phyloP scores from a whole-genome alignment of 2,797 vertebrate species.

The Pipistrellus pipistrellus region DNA sequence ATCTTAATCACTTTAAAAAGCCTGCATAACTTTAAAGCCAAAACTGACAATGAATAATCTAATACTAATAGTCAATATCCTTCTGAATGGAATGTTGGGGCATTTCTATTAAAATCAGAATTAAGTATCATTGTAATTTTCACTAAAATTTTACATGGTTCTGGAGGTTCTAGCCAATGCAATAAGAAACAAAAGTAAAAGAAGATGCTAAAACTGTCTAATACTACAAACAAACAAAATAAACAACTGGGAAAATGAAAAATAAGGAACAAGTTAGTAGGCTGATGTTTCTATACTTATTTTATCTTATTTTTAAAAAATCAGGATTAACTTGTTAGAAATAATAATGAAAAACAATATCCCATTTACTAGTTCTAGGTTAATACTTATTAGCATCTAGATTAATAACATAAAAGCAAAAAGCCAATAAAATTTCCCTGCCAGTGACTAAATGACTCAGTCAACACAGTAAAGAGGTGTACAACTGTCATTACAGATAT shows the following conservation, averaged over 20 bases:
- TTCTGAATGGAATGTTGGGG: neutral
- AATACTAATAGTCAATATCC: neutral
- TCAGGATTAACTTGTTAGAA: conserved; percentile 29
- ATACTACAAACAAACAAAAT: neutral
- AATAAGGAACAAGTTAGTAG: conserved; percentile 26
- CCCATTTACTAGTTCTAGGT: neutral
- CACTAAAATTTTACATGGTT: neutral
- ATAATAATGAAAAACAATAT: neutral
- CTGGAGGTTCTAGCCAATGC: neutral
- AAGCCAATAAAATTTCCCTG: neutral
- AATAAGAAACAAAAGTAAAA: conserved; percentile 51
- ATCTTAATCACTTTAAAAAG: conserved; percentile 8
- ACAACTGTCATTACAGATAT: neutral
- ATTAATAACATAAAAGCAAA: conserved; percentile 31
- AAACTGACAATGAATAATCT: neutral
- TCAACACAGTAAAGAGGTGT: neutral
- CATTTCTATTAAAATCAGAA: conserved; percentile 25
- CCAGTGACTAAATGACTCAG: neutral
- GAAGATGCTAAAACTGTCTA: neutral
- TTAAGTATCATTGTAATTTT: conserved; percentile 26
- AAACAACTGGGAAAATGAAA: conserved; percentile 29
- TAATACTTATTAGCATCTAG: conserved; percentile 5
- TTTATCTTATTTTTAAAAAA: neutral
- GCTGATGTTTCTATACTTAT: neutral
- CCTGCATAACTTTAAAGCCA: neutral